Conservation (phyloP, 1,140 invertebrate genomes). For the Centruroides sculpturatus region DNA sequence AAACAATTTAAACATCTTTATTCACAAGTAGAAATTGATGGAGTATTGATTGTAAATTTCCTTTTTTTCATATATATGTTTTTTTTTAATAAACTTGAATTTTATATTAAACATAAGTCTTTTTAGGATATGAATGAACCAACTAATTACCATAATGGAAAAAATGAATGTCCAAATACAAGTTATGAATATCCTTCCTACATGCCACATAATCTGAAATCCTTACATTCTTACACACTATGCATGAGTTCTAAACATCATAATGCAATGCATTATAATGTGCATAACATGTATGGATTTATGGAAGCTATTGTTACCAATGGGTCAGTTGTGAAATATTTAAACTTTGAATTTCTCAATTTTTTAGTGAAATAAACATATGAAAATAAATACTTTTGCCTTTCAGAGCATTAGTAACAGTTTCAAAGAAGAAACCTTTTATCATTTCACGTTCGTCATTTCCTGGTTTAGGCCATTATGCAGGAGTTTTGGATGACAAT, state of each 20-base stretch:
- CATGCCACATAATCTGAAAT: constrained; percentile 37
- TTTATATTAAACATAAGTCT: background rate
- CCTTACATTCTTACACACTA: constrained; percentile 51
- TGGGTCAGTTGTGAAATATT: constrained; percentile 36
- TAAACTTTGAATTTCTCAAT: background rate
- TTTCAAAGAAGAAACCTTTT: constrained; percentile 41
- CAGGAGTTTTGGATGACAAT: constrained; percentile 42
- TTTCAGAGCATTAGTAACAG: constrained; percentile 46
- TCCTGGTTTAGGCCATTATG: constrained; percentile 36
- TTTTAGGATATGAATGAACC: constrained; percentile 23
- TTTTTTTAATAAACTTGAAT: background rate
- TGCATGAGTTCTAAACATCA: constrained; percentile 67
- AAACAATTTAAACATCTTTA: constrained; percentile 52
- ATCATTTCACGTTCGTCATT: constrained; percentile 39
- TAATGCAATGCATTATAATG: constrained; percentile 47
- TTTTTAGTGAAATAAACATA: constrained; percentile 8
- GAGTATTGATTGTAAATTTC: constrained; percentile 54
- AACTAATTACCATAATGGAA: constrained; percentile 19
- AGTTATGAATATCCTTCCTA: constrained; percentile 52
- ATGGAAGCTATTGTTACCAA: constrained; percentile 57
- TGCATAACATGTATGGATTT: constrained; percentile 68
- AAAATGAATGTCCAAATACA: constrained; percentile 39
- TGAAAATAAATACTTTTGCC: background rate
- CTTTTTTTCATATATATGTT: too few species aligned
- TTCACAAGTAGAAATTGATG: constrained; percentile 50